A percentile compares a stretch with the other conserved stretches of the same genome.
These are phyloP conservation scores for Gobius niger DNA, from an alignment of 2,113 vertebrate genomes.

Conservation along the genomic window DNA sequence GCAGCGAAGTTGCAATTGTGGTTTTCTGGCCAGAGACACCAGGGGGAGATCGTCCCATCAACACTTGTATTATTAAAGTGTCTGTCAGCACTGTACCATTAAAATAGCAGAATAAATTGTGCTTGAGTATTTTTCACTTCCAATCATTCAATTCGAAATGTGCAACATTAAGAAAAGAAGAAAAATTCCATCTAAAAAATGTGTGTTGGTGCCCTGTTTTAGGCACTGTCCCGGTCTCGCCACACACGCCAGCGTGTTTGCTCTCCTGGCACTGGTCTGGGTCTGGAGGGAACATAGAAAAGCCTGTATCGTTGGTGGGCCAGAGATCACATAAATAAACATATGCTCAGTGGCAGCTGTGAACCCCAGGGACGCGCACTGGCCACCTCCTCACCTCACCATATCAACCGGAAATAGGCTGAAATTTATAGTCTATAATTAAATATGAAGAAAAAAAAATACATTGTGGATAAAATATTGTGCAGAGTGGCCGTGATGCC, in stretches of 20 bases:
- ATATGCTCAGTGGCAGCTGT: slow-evolving; percentile 91
- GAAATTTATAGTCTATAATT: slow-evolving; percentile 61
- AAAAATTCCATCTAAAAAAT: no score
- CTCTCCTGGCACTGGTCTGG: slow-evolving; percentile 49
- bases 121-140: no score
- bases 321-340: slow-evolving; percentile 91
- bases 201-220: slow-evolving; percentile 15
- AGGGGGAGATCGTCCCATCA: no score
- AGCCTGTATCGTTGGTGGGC: slow-evolving; percentile 85
- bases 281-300: slow-evolving; percentile 71
- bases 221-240: slow-evolving; percentile 31
- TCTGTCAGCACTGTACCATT: no score
- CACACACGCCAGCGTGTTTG: slow-evolving; percentile 54
- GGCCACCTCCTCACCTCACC: slow-evolving; percentile 90
- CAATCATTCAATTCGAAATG: no score
- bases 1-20: no score
- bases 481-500: slow-evolving; percentile 16
- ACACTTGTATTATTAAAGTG: no score
- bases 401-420: slow-evolving; percentile 66
- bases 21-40: no score
- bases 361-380: slow-evolving; percentile 81
- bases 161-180: no score
- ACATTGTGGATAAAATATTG: slow-evolving; percentile 9
- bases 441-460: slow-evolving; percentile 3
- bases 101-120: no score